Conservation (phyloP, 2,113 vertebrate species). For the Chaetodon auriga region DNA sequence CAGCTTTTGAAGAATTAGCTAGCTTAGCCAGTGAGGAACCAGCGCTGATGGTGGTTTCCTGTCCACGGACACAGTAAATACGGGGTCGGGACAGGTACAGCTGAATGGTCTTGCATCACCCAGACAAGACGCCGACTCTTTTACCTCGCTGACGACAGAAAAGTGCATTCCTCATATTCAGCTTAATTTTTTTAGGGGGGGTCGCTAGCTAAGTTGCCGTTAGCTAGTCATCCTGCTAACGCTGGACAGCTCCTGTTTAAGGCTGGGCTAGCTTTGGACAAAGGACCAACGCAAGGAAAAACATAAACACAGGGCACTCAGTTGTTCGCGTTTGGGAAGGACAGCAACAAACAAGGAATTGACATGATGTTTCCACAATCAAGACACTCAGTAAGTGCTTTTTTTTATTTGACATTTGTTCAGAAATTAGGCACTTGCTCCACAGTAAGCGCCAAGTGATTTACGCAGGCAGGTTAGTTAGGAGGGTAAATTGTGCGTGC, state of each 20-base stretch:
- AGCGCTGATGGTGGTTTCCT: conserved; percentile 50
- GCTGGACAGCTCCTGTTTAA: conserved; percentile 75
- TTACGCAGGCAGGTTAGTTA: conserved; percentile 9
- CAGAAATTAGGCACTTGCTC: not conserved
- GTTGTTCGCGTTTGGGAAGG: conserved; percentile 66
- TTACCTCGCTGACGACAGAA: conserved; percentile 7
- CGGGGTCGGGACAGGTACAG: conserved; percentile 37
- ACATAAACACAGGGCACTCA: conserved; percentile 56
- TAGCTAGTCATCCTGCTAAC: conserved; percentile 71
- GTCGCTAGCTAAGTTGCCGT: conserved; percentile 47
- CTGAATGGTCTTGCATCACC: conserved; percentile 32
- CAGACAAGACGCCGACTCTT: conserved; percentile 13
- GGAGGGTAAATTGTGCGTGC: not conserved
- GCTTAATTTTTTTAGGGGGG: not conserved
- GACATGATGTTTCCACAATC: conserved; percentile 92
- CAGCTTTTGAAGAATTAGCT: conserved; percentile 73
- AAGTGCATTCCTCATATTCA: conserved; percentile 39
- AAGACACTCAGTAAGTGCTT: conserved; percentile 87
- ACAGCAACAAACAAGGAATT: conserved; percentile 80
- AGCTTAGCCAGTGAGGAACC: conserved; percentile 63
- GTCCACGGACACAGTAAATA: conserved; percentile 41
- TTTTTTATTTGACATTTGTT: conserved; percentile 22
- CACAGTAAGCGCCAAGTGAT: conserved; percentile 4
- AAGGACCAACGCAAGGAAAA: conserved; percentile 70
- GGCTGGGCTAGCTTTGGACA: conserved; percentile 76